Percentiles rank a stretch among this genome's conserved stretches.
Evolutionary conservation across 2,888 invertebrate genomes (phyloP).

Genomic region (Euzophera pinguis): DNA sequence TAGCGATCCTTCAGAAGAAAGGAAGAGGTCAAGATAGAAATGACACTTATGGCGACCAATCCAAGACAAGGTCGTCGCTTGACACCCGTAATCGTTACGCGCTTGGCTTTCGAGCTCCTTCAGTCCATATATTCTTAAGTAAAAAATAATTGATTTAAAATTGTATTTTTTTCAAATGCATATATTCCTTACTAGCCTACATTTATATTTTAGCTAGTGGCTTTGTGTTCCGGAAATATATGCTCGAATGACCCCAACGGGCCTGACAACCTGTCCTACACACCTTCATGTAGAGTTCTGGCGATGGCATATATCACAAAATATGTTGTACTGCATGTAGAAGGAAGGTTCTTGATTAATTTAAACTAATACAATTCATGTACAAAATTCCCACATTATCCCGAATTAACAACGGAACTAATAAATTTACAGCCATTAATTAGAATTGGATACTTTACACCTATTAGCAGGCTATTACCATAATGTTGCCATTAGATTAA

Average conservation of each 20-base stretch:
- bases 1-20: too few species aligned
- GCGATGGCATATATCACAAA: neutral
- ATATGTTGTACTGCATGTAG: neutral
- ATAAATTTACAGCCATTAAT: constrained; percentile 1
- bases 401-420: neutral
- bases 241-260: neutral
- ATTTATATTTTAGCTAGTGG: neutral
- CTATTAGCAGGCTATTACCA: constrained; percentile 2
- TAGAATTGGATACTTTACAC: constrained; percentile 5
- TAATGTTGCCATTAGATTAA: neutral
- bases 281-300: neutral
- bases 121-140: too few species aligned
- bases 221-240: neutral
- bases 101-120: too few species aligned
- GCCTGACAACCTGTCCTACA: neutral
- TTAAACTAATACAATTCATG: too few species aligned
- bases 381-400: neutral
- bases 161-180: too few species aligned
- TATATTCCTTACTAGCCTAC: too few species aligned
- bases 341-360: too few species aligned
- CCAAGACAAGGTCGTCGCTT: too few species aligned
- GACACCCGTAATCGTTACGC: too few species aligned
- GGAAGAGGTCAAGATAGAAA: too few species aligned
- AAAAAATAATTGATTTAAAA: too few species aligned
- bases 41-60: too few species aligned